Evolutionary conservation across 2,888 invertebrate genomes (phyloP), one percentile per base, ranked within the genome.

Genomic region (Troides oblongomaculatus): DNA sequence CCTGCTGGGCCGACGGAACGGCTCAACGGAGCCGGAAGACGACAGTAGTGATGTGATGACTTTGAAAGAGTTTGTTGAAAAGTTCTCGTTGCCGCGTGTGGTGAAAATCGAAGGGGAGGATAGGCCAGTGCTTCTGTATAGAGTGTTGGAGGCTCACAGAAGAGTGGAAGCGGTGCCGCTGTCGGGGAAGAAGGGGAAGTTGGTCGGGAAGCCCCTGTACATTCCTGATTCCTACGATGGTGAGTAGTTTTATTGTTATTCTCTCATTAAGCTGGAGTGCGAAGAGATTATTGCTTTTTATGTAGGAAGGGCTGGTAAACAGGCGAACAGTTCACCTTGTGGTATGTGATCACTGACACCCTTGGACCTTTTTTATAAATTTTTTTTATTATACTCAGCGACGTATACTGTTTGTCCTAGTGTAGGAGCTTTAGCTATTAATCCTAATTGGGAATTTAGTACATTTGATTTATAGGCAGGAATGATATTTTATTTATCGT

Each of bases 201-300:
- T 92, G 74, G 93, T 94, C 21, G 93, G 93, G 23, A 94, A 94
- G 74, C 90, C 94, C 69, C 84, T 95, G 73, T 94, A 94, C 78
- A 94, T 95, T 81, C 95, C 95, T 74, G 95, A 95, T 82, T 94
- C 94, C 74, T 95, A 95, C 86, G 93, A 94, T 85, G 95, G 95
- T 95, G 76, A 93, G 93, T 91, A 39, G 25, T 39, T 10, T 39
- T 10, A 10, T 30, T 30, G 30, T 30, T 3, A 30, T 3, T 30
- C 30, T 30, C 4, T 30, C 30, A 30, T 30, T 30, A 30, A 30
- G 30, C 30, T 3, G 30, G 30, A 30, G 30, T 3, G 30, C 4
- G 0, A 30, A 30, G 30, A 30, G 4, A 0, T 30, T 30, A 30
- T 30, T 30, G 5, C 0, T 30, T 30, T 30, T 30, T 30, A 30